phyloP scores from a whole-genome alignment of 2,888 invertebrate species.

The Meiosimyza decipiens region DNA sequence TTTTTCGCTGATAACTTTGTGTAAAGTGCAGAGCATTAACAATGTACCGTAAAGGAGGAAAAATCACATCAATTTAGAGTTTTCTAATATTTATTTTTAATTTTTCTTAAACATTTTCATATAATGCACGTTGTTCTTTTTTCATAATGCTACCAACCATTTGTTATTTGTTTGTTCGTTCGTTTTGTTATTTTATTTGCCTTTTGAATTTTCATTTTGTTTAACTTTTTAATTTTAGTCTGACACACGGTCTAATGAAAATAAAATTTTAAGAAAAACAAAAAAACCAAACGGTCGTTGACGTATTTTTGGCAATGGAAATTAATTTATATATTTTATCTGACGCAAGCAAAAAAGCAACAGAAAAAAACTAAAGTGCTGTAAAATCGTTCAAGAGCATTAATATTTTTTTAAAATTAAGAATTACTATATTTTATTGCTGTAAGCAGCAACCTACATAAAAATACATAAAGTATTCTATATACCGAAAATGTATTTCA shows the following conservation, averaged over 20 bases:
- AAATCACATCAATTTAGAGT: no score
- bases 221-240: neutral
- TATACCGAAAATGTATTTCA: constrained; percentile 28
- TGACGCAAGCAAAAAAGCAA: constrained; percentile 24
- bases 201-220: neutral
- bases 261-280: neutral
- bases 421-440: no score
- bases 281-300: constrained; percentile 18
- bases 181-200: constrained; percentile 14
- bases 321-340: neutral
- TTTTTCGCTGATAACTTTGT: no score
- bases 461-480: neutral
- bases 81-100: no score
- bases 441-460: no score
- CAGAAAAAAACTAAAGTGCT: neutral
- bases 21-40: no score
- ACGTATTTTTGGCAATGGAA: constrained; percentile 32
- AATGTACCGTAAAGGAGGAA: no score
- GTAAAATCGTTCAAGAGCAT: no score
- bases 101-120: no score
- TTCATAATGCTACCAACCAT: neutral
- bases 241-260: constrained; percentile 1
- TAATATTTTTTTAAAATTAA: no score
- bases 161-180: constrained; percentile 6
- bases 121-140: no score